A percentile compares a stretch with the other conserved stretches of the same genome.
Conservation (phyloP, 2,797 vertebrate genomes). For the Galago senegalensis region DNA sequence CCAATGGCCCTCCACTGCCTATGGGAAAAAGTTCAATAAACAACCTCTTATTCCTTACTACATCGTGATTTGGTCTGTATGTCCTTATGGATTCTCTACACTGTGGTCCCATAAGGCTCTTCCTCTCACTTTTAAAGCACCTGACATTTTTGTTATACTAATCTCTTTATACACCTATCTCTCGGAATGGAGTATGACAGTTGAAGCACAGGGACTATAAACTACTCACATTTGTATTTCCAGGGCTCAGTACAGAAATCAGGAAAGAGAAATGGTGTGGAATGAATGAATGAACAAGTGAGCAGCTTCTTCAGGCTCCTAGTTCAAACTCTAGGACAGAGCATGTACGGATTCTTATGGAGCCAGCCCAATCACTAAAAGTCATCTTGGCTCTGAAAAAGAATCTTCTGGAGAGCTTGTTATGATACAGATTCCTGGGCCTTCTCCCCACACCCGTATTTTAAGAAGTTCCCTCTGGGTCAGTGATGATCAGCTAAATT, state of each 20-base stretch:
- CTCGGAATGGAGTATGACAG: neutral
- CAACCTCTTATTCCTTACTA: neutral
- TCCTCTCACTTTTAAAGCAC: neutral
- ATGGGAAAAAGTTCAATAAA: neutral
- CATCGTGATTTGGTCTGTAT: neutral
- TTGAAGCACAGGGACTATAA: neutral
- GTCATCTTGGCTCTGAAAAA: neutral
- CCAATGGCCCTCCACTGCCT: neutral
- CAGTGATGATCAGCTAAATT: neutral
- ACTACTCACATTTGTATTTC: slow-evolving; percentile 33
- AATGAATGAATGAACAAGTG: neutral
- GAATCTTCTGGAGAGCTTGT: neutral
- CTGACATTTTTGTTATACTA: neutral
- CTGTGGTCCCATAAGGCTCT: neutral
- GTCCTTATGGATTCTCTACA: neutral
- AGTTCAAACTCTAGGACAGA: no score
- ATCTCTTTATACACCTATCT: neutral
- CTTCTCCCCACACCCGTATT: neutral
- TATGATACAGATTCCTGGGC: neutral
- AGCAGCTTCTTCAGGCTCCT: neutral
- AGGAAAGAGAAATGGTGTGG: neutral
- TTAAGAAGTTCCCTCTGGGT: neutral
- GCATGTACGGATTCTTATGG: slow-evolving; percentile 4
- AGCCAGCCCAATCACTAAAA: neutral
- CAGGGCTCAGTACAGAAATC: neutral